These are phyloP conservation scores for Sternotherus odoratus DNA, from an alignment of 2,797 vertebrate species.

Conservation along the genomic window DNA sequence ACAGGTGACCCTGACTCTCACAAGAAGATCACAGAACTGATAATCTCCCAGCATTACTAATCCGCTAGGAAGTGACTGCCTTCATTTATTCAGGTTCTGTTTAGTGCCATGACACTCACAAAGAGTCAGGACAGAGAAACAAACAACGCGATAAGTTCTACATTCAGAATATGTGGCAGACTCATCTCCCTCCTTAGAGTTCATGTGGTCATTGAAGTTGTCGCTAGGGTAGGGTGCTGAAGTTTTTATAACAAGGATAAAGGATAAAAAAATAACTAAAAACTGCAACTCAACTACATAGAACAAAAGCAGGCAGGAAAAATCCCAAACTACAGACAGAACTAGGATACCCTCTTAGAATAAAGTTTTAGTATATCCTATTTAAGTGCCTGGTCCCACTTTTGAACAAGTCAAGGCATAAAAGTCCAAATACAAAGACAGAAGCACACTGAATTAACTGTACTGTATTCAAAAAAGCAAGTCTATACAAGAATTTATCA, in stretches of 20 bases:
- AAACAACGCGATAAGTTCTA: not conserved
- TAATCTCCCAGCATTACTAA: not conserved
- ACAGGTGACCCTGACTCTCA: not conserved
- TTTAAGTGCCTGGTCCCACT: not conserved
- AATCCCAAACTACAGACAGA: not conserved
- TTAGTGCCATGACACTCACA: not conserved
- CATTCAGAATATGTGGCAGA: not conserved
- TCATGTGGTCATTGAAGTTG: not conserved
- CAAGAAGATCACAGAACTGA: not conserved
- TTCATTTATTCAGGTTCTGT: not conserved
- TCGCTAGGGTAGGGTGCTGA: not conserved
- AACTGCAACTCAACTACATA: not conserved
- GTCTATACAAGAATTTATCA: fast-evolving
- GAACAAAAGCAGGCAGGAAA: not conserved
- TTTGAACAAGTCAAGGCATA: not conserved
- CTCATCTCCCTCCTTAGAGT: not conserved
- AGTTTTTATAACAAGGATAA: not conserved
- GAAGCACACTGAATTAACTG: fast-evolving
- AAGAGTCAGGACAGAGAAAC: not conserved
- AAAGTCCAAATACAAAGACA: not conserved
- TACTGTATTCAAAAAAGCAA: fast-evolving
- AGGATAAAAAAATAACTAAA: not conserved
- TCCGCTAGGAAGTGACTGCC: not conserved
- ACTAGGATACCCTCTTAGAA: fast-evolving
- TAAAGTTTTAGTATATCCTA: not conserved